Conservation (phyloP, 2,888 invertebrate genomes). For the Rutpela maculata region DNA sequence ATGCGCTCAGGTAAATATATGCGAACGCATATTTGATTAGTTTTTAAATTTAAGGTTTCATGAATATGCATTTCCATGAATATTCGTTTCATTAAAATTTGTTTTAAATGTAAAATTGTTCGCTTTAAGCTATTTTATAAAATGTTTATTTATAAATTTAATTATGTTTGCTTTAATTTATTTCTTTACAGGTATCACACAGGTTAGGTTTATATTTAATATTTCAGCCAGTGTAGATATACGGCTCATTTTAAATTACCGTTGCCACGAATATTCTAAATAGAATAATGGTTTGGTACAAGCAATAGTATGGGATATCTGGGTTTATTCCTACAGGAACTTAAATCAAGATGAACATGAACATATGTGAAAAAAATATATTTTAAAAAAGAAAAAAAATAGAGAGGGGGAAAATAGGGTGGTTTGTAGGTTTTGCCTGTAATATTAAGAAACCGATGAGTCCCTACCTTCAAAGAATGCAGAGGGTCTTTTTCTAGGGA, state of each 20-base stretch:
- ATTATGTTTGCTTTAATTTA: constrained; percentile 15
- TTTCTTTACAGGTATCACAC: constrained; percentile 10
- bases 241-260: background rate
- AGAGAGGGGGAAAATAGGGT: too few species aligned
- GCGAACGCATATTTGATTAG: constrained; percentile 15
- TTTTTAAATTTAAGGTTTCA: constrained; percentile 24
- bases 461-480: too few species aligned
- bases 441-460: too few species aligned
- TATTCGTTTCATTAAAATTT: constrained; percentile 21
- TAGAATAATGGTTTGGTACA: background rate
- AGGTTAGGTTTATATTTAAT: constrained; percentile 3
- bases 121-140: constrained; percentile 23
- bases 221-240: background rate
- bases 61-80: constrained; percentile 33
- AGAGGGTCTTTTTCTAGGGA: too few species aligned
- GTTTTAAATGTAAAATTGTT: constrained; percentile 10
- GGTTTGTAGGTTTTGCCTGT: too few species aligned
- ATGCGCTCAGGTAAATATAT: background rate
- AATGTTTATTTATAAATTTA: constrained; percentile 27
- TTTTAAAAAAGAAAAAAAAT: too few species aligned
- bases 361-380: too few species aligned
- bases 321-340: background rate
- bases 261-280: background rate
- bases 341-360: too few species aligned
- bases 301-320: background rate